Evolutionary conservation across 2,797 vertebrate species (phyloP), one percentile per base, ranked within the genome.

Genomic region (Adelosebastes latens): DNA sequence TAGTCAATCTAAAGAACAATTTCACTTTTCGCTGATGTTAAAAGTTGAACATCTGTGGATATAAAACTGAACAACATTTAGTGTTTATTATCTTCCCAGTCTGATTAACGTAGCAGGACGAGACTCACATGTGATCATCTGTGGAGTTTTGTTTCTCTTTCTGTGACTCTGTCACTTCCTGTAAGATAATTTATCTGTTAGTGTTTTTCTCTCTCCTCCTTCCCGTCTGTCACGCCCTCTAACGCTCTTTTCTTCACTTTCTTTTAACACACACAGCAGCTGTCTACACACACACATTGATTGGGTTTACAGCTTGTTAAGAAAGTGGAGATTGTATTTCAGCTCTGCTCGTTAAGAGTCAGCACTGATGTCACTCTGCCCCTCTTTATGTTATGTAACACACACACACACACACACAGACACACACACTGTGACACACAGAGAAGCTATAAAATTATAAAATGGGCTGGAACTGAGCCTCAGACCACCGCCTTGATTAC

Each of bases 361-460:
- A 77, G 81, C 68, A 78, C 81, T 89, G 87, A 90, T 86, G 91
- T 92, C 87, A 90, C 81, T 72, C 70, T 81, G 86, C 81, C 76
- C 52, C 77, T 79, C 66, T 72, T 86, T 55, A 59, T 65, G 61
- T 90, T 90, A 91, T 72, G 79, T 84, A 89, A 89, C 61, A 76
- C 62, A 63, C 32, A 69, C 71, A 88, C 55, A 74, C 59, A 60
- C 27, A 71, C 71, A 73, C 72, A 74, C 18, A 55, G 31, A 49
- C 56, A 75, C 65, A 77, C 20, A 46, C 61, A 36, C 60, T 18
- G 42, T 46, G 16, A 74, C 56, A 77, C 52, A 69, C 25, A 66
- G 14, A 73, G 64, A 66, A 6, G 66, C 72, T 76, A 73, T 86
- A 70, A 80, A 81, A 80, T 74, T 42, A 62, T 77, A 81, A 79